Conservation (phyloP, 2,888 invertebrate species). For the Leucoma salicis region DNA sequence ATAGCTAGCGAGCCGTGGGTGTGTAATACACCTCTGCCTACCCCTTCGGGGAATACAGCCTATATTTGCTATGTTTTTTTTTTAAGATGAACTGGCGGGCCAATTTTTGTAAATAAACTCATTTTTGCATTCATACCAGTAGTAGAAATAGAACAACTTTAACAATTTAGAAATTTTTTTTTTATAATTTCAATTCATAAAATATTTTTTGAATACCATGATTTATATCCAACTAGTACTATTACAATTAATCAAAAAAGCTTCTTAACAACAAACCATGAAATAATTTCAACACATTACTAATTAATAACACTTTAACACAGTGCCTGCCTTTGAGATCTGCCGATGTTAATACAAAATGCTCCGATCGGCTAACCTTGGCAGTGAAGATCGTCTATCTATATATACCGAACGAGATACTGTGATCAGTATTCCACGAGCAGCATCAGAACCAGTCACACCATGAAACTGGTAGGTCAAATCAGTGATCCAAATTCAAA, state of each 20-base stretch:
- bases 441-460: constrained; percentile 52
- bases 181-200: too few relatives aligned
- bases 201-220: too few relatives aligned
- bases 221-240: neutral
- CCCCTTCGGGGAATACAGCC: too few relatives aligned
- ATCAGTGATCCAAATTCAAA: constrained; percentile 2
- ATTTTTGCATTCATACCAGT: too few relatives aligned
- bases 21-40: too few relatives aligned
- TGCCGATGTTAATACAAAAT: neutral
- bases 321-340: neutral
- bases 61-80: too few relatives aligned
- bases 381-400: constrained; percentile 52
- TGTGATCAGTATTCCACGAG: constrained; percentile 55
- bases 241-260: neutral
- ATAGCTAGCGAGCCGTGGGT: too few relatives aligned
- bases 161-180: too few relatives aligned
- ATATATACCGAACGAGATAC: constrained; percentile 56
- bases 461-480: constrained; percentile 71
- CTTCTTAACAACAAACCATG: neutral
- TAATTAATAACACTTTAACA: constrained; percentile 35
- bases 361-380: constrained; percentile 48
- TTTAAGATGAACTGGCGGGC: too few relatives aligned
- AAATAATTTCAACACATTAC: constrained; percentile 8
- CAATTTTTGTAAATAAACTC: too few relatives aligned
- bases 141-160: too few relatives aligned